Evolutionary conservation across 2,113 vertebrate species (phyloP), one percentile per base, ranked within the genome.

Genomic region (Sitta europaea): DNA sequence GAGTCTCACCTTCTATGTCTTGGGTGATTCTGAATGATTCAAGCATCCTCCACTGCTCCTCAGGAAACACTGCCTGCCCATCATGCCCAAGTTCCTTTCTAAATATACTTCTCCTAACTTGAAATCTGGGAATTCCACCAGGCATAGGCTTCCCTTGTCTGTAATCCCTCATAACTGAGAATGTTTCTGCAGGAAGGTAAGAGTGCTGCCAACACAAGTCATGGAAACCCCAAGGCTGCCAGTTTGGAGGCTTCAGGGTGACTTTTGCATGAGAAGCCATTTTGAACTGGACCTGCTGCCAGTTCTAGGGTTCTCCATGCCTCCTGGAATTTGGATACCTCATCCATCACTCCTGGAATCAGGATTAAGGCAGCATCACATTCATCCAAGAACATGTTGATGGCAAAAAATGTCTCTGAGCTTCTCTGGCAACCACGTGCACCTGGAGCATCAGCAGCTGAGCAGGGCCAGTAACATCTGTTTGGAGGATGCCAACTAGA

Each of bases 1-100:
- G 29, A 55, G 22, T n/a, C 42, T 48, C 4, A 0, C n/a, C 18
- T 5, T 4, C 28, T 27, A 4, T 11, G 9, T n/a, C 53, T n/a
- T 33, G 19, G 29, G 14, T 42, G 54, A 59, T 59, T 81, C 53
- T 38, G 38, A 48, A 33, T 18, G 23, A 40, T 28, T 40, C 35
- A n/a, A 40, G 35, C 29, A 28, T n/a, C 63, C 28, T 48, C 35
- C 53, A n/a, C 29, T n/a, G 78, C 63, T 68, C 65, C 53, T 50
- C 53, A 59, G 7, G 7, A 50, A 58, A 40, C 43, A 28, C 15
- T 35, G 31, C 19, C 19, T 40, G 9, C 16, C 36, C 33, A 21
- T 23, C 25, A 31, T 7, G 21, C 47, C 51, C 66, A 29, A 20
- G 13, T 42, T 61, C 42, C 47, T 61, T 61, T 29, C 25, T 31